A percentile compares a stretch with the other conserved stretches of the same genome.
Evolutionary conservation across 2,888 invertebrate genomes (phyloP).

Genomic region (Neelides folsomi): DNA sequence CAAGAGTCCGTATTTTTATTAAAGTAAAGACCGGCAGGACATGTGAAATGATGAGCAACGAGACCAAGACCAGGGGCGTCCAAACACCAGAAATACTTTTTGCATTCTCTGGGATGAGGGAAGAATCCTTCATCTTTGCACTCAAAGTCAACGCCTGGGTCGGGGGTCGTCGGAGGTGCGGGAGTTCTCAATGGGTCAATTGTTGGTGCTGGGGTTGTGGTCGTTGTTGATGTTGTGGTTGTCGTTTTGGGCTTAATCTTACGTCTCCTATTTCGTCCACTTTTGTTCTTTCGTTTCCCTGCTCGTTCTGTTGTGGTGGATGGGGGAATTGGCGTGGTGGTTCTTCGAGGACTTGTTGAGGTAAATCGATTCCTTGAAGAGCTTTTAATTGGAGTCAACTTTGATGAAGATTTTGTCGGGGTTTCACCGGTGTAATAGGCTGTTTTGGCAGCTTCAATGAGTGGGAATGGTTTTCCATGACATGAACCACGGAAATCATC

Average conservation of each 20-base stretch:
- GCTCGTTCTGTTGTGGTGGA: constrained; percentile 21
- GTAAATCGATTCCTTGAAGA: constrained; percentile 26
- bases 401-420: constrained; percentile 6
- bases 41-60: constrained; percentile 82
- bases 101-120: constrained; percentile 80
- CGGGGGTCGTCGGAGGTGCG: constrained; percentile 76
- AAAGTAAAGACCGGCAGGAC: constrained; percentile 79
- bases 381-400: constrained; percentile 12
- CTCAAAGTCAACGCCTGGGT: constrained; percentile 56
- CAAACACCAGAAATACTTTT: constrained; percentile 88
- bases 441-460: constrained; percentile 73
- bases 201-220: constrained; percentile 37
- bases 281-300: constrained; percentile 12
- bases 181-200: constrained; percentile 46
- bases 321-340: constrained; percentile 31
- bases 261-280: constrained; percentile 17
- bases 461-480: constrained; percentile 69
- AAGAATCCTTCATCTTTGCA: constrained; percentile 88
- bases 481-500: constrained; percentile 88
- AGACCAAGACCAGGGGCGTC: constrained; percentile 79
- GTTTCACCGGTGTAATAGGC: constrained; percentile 29
- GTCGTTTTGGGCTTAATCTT: constrained; percentile 25
- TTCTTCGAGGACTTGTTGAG: constrained; percentile 33
- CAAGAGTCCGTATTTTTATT: constrained; percentile 85
- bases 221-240: constrained; percentile 42